A percentile compares a stretch with the other conserved stretches of the same genome.
Conservation (phyloP, 1,140 invertebrate species). For the Pseudomyrmex dendroicus region DNA sequence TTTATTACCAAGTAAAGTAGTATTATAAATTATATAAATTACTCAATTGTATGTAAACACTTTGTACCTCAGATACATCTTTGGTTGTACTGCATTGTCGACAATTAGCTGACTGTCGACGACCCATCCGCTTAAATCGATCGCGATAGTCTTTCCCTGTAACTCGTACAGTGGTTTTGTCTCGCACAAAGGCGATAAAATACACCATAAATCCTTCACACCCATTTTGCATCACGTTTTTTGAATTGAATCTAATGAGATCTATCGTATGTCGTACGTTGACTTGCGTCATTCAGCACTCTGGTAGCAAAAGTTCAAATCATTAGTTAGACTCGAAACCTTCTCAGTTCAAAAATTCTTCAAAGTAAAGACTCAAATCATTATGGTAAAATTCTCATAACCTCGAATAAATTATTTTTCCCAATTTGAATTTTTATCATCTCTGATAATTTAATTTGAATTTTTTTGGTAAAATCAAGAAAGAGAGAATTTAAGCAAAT, state of each 20-base stretch:
- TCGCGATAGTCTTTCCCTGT: conserved; percentile 90
- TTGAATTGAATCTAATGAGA: conserved; percentile 27
- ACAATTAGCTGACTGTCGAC: conserved; percentile 91
- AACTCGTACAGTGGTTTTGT: conserved; percentile 91
- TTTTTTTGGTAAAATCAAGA: too few relatives aligned
- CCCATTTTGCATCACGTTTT: conserved; percentile 86
- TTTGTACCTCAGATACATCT: conserved; percentile 90
- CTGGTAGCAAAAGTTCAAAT: too few relatives aligned
- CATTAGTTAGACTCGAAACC: too few relatives aligned
- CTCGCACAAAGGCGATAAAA: conserved; percentile 90
- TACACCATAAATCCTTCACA: conserved; percentile 92
- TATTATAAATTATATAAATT: not conserved
- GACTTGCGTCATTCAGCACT: too few relatives aligned
- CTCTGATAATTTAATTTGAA: too few relatives aligned
- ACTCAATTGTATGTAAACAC: not conserved
- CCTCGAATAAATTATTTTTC: too few relatives aligned
- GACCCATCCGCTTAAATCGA: conserved; percentile 93
- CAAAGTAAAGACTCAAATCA: too few relatives aligned
- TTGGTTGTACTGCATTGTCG: conserved; percentile 89
- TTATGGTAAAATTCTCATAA: too few relatives aligned
- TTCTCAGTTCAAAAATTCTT: too few relatives aligned
- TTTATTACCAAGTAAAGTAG: not conserved
- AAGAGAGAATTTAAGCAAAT: too few relatives aligned
- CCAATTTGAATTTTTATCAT: too few relatives aligned
- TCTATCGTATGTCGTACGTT: too few relatives aligned